Evolutionary conservation across 1,140 invertebrate genomes (phyloP).

Genomic region (Venustaconcha ellipsiformis): DNA sequence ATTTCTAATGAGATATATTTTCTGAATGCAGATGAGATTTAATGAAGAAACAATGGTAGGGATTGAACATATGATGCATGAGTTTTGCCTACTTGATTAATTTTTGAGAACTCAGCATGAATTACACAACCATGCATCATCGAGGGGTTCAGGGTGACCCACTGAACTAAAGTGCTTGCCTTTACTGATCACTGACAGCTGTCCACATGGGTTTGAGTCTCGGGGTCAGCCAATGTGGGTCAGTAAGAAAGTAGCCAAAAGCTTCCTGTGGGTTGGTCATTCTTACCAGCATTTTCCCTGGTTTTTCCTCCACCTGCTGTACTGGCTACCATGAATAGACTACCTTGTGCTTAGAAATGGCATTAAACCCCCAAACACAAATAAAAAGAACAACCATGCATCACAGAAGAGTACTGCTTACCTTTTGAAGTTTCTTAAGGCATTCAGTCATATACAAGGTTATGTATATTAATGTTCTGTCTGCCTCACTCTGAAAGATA

Average conservation of each 20-base stretch:
- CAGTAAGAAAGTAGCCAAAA: no score
- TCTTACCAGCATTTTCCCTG: no score
- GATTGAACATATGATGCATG: not conserved
- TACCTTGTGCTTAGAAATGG: no score
- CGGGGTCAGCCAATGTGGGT: no score
- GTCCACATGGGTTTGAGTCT: no score
- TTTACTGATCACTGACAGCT: no score
- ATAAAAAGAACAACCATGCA: not conserved
- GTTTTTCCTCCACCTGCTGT: no score
- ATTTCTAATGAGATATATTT: not conserved
- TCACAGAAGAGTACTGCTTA: constrained; percentile 46
- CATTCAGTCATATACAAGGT: constrained; percentile 99
- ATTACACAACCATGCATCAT: not conserved
- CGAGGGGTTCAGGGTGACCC: no score
- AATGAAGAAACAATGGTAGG: not conserved
- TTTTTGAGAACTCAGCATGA: not conserved
- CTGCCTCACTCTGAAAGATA: constrained; percentile 86
- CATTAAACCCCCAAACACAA: no score
- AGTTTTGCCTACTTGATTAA: not conserved
- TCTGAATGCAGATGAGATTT: not conserved
- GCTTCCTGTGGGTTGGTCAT: no score
- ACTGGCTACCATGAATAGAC: no score
- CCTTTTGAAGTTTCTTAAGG: constrained; percentile 91
- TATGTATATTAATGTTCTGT: constrained; percentile 96
- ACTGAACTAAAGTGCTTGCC: no score